A percentile compares a stretch with the other conserved stretches of the same genome.
Evolutionary conservation across 2,797 vertebrate genomes (phyloP).

Genomic region (Sylvilagus floridanus): DNA sequence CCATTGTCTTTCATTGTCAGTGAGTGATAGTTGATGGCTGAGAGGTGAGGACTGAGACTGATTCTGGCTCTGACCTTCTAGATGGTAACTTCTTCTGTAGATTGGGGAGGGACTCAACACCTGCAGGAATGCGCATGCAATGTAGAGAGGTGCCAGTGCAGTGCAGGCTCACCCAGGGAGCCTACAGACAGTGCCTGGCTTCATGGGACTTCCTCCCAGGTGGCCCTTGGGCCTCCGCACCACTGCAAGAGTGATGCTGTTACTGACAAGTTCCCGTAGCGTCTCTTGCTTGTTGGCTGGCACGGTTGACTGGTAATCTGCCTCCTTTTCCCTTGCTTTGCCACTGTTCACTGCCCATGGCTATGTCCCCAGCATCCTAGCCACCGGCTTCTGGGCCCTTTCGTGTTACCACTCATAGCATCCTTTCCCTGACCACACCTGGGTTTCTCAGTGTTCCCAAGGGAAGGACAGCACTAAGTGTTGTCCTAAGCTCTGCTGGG

Average conservation of each 20-base stretch:
- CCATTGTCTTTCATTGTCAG: background rate
- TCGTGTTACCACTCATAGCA: background rate
- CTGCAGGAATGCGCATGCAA: background rate
- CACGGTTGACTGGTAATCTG: background rate
- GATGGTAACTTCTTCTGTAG: background rate
- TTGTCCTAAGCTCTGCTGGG: background rate
- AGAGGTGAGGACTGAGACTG: background rate
- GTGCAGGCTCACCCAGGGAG: background rate
- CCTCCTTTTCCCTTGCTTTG: slow-evolving; percentile 71
- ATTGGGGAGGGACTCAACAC: background rate
- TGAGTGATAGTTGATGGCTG: background rate
- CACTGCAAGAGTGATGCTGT: fast-evolving
- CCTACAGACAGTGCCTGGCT: background rate
- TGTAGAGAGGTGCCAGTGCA: background rate
- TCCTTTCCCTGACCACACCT: background rate
- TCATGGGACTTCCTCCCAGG: background rate
- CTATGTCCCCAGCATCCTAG: background rate
- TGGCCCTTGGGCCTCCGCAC: background rate
- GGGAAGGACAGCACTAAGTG: background rate
- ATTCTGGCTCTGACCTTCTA: background rate
- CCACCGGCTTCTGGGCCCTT: background rate
- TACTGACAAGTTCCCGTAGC: background rate
- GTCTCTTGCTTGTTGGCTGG: slow-evolving; percentile 56
- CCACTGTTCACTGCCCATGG: background rate
- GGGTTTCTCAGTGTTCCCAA: background rate